These are phyloP conservation scores for Diachasma alloeum DNA, from an alignment of 1,140 invertebrate genomes.

Conservation along the genomic window DNA sequence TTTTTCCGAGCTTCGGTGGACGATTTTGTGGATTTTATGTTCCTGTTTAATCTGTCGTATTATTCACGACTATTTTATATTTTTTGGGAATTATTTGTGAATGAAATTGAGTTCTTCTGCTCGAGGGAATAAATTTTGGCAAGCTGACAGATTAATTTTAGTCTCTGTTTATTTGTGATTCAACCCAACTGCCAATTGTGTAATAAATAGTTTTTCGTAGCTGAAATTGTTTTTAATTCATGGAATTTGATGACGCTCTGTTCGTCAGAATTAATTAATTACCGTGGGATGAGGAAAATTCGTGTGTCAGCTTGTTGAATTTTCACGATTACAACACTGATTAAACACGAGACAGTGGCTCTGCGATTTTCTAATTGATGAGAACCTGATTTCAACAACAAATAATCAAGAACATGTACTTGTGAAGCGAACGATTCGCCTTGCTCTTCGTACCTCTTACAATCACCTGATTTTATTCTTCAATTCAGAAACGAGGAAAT, in stretches of 20 bases:
- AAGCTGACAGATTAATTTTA: neutral
- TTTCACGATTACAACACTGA: neutral
- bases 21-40: too few species aligned
- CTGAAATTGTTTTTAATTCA: too few species aligned
- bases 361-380: neutral
- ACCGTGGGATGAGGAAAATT: neutral
- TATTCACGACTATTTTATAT: neutral
- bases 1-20: too few species aligned
- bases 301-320: neutral
- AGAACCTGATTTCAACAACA: neutral
- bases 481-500: slow-evolving; percentile 16
- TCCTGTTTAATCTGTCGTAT: neutral
- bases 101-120: neutral
- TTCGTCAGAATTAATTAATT: neutral
- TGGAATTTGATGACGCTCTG: too few species aligned
- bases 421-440: neutral
- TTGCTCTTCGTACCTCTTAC: slow-evolving; percentile 11
- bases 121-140: neutral
- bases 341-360: neutral
- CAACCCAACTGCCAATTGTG: neutral
- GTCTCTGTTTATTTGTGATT: neutral
- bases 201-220: neutral
- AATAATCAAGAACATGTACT: neutral
- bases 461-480: slow-evolving; percentile 19
- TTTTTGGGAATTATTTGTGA: neutral